phyloP scores from a whole-genome alignment of 2,797 vertebrate species.

The Anguilla pacifica region DNA sequence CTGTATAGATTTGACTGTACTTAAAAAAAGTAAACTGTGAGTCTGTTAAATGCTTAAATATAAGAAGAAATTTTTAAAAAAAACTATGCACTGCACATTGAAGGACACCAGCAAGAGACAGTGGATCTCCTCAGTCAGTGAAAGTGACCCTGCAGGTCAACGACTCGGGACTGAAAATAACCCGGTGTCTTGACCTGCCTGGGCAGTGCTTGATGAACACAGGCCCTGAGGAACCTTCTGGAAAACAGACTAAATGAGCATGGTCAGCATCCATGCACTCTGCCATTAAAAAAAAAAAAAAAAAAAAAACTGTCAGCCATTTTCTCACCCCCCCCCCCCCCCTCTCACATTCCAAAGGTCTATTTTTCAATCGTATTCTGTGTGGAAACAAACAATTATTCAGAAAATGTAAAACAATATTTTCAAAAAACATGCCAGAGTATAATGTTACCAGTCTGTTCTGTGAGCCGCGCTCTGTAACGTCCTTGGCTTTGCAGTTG shows the following conservation, averaged over 20 bases:
- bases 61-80: not conserved
- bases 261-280: not conserved
- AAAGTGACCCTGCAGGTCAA: conserved; percentile 62
- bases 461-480: not conserved
- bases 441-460: not conserved
- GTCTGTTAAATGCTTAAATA: not conserved
- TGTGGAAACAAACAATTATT: not conserved
- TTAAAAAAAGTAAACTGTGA: not conserved
- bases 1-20: not conserved
- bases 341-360: not conserved
- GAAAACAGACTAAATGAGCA: not conserved
- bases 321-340: not conserved
- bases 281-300: too few relatives aligned
- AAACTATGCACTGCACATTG: not conserved
- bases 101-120: not conserved
- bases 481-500: not conserved
- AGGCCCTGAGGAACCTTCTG: too few relatives aligned
- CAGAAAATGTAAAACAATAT: not conserved
- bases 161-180: conserved; percentile 57
- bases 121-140: conserved; percentile 43
- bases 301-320: not conserved
- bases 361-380: not conserved
- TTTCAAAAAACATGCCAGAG: not conserved
- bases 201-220: conserved; percentile 51
- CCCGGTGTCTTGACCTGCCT: conserved; percentile 35